Percentiles rank a stretch among this genome's conserved stretches.
These are phyloP conservation scores for Rhodinocichla rosea DNA, from an alignment of 2,113 vertebrate species.

Conservation along the genomic window DNA sequence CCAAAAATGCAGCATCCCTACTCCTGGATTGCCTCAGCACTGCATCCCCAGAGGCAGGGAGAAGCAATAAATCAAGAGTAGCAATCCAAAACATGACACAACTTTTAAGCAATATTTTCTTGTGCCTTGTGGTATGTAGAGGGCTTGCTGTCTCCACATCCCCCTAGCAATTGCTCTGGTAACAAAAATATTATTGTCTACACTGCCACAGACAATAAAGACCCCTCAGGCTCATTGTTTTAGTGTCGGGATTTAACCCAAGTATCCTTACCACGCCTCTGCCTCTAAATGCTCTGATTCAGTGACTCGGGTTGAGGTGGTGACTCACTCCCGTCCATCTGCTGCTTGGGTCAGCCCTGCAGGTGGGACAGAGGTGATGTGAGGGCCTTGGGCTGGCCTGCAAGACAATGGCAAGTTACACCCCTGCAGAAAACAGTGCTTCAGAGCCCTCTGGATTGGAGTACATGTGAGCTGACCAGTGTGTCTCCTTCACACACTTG, in stretches of 20 bases:
- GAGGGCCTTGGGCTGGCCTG: neutral
- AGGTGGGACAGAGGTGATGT: conserved; percentile 1
- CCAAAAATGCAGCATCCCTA: conserved; percentile 41
- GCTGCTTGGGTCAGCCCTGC: neutral
- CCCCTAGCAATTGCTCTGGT: conserved; percentile 49
- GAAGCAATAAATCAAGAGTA: conserved; percentile 49
- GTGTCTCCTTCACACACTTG: neutral
- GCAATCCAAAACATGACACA: conserved; percentile 59
- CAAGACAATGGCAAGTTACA: neutral
- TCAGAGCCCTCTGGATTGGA: neutral
- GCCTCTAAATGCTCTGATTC: conserved; percentile 31
- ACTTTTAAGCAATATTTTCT: conserved; percentile 60
- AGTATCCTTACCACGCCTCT: conserved; percentile 15
- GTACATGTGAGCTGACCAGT: neutral
- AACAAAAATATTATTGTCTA: conserved; percentile 72
- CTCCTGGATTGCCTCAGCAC: conserved; percentile 42
- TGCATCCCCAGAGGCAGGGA: conserved; percentile 32
- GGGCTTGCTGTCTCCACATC: conserved; percentile 32
- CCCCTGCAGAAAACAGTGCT: neutral
- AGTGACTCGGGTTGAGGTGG: conserved; percentile 3
- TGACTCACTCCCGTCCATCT: neutral
- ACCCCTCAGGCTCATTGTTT: conserved; percentile 52
- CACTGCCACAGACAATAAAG: conserved; percentile 34
- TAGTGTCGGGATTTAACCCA: neutral
- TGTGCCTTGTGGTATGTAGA: conserved; percentile 28